Base-by-base conservation (phyloP, 1,140 invertebrate species). In the Cotesia typhae region DNA sequence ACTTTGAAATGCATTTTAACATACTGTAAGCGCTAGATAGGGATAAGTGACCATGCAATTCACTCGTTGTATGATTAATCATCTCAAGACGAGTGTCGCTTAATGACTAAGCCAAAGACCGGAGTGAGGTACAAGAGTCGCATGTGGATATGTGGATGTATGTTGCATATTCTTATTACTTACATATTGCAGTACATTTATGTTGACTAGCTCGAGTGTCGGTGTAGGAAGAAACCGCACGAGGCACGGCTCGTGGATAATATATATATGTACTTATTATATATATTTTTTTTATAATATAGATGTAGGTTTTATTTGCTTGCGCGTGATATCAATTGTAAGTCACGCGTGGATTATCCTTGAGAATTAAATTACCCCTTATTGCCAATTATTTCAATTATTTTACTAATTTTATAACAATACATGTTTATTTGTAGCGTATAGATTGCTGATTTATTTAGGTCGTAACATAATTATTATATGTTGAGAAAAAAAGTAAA, bases 31-130 rank as follows among this genome's bases (percentile, higher is more conserved):
- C n/a, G 10, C 36, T 35, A n/a, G 9, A 5, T n/a, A 38, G 3
- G 12, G 47, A 52, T 65, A 37, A 47, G 47, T 41, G 66, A 55
- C 41, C 52, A 63, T 37, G 60, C 60, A 36, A 63, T 63, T 36
- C 12, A 4, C 60, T 63, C 35, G 51, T 55, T 55, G 66, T 51
- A 38, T 51, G 66, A 67, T 67, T 67, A 67, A 55, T 67, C 66
- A 67, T 67, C 51, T 9, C 66, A n/a, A 20, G 17, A 53, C 17
- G 66, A 67, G 66, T 7, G 14, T n/a, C 52, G 47, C 12, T 51
- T 67, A 67, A 67, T 67, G 52, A 55, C 66, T 51, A 67, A 12
- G 12, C 28, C 17, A 67, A n/a, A 28, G 28, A 28, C 28, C 28
- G 28, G 28, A 28, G 28, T 28, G 28, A 53, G 66, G 66, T 67